Conservation (phyloP, 2,113 vertebrate genomes). For the Thamnophis sirtalis region DNA sequence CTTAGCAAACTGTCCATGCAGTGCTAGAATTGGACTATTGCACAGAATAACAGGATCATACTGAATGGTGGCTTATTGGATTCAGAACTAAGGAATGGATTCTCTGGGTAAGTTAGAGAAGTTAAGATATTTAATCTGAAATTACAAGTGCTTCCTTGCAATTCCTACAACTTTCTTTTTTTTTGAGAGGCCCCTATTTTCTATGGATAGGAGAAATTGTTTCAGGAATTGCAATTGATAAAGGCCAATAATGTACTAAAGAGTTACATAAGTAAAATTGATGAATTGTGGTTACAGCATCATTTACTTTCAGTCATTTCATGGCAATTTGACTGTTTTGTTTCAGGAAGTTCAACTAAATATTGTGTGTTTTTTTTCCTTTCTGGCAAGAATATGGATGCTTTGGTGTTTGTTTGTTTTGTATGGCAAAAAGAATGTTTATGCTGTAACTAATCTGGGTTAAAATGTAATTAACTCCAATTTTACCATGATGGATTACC, state of each 20-base stretch:
- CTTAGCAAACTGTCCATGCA: conserved; percentile 49
- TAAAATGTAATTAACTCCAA: neutral
- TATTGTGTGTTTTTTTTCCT: neutral
- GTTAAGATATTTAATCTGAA: neutral
- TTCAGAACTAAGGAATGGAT: conserved; percentile 56
- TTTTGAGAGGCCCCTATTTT: accelerated
- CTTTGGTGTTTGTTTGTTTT: conserved; percentile 17
- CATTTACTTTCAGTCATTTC: neutral
- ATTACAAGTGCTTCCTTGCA: neutral
- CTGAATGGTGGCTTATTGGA: conserved; percentile 46
- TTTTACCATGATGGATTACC: neutral
- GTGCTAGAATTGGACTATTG: conserved; percentile 47
- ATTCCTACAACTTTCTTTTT: neutral
- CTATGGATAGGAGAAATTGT: neutral
- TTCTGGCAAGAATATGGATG: neutral
- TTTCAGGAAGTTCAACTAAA: neutral
- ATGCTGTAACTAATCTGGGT: accelerated
- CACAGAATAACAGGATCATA: neutral
- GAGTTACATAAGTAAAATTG: neutral
- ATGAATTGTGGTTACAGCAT: neutral
- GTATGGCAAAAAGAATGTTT: conserved; percentile 13
- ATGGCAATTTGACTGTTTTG: neutral
- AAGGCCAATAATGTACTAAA: neutral
- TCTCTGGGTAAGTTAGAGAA: conserved; percentile 64
- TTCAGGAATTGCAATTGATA: neutral